Conservation (phyloP, 2,888 invertebrate species). For the Germaria angustata region DNA sequence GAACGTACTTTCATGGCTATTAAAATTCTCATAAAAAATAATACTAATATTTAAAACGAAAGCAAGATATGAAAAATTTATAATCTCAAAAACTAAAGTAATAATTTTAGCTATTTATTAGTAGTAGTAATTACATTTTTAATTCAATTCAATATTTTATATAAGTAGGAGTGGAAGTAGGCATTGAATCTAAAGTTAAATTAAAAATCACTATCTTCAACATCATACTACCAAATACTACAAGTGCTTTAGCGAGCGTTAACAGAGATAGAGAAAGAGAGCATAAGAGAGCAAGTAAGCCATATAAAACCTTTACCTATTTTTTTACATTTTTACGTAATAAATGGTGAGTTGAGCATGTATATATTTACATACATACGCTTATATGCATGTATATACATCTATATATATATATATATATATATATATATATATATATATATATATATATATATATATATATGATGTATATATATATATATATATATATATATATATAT, state of each 20-base stretch:
- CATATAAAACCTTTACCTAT: conserved; percentile 38
- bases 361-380: not conserved
- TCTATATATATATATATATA: not conserved
- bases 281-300: conserved; percentile 56
- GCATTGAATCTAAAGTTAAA: not conserved
- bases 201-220: conserved; percentile 2
- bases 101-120: conserved; percentile 17
- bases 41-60: conserved; percentile 38
- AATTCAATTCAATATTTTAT: not conserved
- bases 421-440: too few species aligned
- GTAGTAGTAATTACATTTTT: conserved; percentile 6
- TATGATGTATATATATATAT: too few species aligned
- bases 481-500: too few species aligned
- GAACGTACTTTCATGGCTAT: conserved; percentile 65
- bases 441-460: too few species aligned
- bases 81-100: conserved; percentile 24
- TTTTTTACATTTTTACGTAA: conserved; percentile 12
- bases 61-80: conserved; percentile 33
- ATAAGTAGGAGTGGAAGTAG: conserved; percentile 27
- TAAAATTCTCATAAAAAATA: conserved; percentile 57
- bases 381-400: not conserved
- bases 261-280: conserved; percentile 43
- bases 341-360: conserved; percentile 69
- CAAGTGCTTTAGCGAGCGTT: conserved; percentile 6
- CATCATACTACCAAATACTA: conserved; percentile 13